These are phyloP conservation scores for Hozukius guyotensis DNA, from an alignment of 2,797 vertebrate genomes.

Conservation along the genomic window DNA sequence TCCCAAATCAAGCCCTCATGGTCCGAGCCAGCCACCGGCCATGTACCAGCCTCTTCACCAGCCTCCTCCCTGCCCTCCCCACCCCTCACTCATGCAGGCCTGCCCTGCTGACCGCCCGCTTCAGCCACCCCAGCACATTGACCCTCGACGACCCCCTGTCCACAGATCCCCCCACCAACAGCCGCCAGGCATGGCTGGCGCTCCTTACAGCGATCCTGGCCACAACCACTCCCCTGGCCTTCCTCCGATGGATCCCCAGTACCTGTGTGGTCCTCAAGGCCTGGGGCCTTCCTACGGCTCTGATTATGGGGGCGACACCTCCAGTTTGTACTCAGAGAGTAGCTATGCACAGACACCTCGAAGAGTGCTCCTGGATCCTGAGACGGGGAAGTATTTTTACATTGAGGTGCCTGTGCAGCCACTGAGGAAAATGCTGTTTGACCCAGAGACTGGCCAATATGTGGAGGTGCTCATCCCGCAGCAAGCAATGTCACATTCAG, in stretches of 20 bases:
- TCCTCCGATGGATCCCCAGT: conserved; percentile 78
- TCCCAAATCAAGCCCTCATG: conserved; percentile 75
- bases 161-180: conserved; percentile 82
- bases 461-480: conserved; percentile 94
- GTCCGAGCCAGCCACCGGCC: conserved; percentile 63
- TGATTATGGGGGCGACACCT: conserved; percentile 79
- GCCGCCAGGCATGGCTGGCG: conserved; percentile 56
- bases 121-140: conserved; percentile 68
- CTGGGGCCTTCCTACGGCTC: conserved; percentile 79
- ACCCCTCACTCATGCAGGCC: conserved; percentile 73
- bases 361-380: conserved; percentile 91
- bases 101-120: conserved; percentile 71
- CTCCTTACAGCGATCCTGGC: conserved; percentile 72
- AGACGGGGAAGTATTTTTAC: conserved; percentile 94
- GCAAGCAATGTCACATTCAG: conserved; percentile 83
- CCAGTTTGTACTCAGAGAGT: conserved; percentile 82
- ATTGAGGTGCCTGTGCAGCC: conserved; percentile 91
- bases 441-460: conserved; percentile 95
- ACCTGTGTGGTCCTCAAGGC: conserved; percentile 78
- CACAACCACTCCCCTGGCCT: conserved; percentile 80
- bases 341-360: conserved; percentile 77
- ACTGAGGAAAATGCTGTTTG: conserved; percentile 90
- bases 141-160: conserved; percentile 67
- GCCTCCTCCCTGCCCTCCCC: conserved; percentile 71
- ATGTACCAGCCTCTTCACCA: conserved; percentile 80